These are phyloP conservation scores for Acanthornis magna DNA, from an alignment of 2,797 vertebrate genomes.

Conservation along the genomic window DNA sequence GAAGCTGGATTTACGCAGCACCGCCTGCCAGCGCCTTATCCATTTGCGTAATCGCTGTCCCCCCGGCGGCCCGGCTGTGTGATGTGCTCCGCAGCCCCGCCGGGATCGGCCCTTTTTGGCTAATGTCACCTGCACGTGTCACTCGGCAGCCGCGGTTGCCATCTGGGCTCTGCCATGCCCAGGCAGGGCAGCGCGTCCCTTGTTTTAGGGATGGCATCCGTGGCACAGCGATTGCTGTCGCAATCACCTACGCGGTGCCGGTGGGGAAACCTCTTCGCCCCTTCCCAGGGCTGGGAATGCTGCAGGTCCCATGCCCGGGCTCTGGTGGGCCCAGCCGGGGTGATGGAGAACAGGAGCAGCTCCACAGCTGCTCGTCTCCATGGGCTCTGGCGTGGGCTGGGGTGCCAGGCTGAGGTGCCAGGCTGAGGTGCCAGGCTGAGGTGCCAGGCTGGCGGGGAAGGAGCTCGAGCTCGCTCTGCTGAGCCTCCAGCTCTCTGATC, in stretches of 20 bases:
- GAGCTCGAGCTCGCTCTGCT: neutral
- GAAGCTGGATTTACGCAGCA: neutral
- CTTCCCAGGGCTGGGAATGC: accelerated
- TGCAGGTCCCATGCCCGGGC: neutral
- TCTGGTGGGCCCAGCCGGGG: neutral
- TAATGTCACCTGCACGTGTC: neutral
- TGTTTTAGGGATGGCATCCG: accelerated
- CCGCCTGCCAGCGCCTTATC: slow-evolving; percentile 2
- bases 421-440: slow-evolving; percentile 6
- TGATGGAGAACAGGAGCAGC: neutral
- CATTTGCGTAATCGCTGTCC: slow-evolving; percentile 5
- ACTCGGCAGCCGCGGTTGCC: slow-evolving; percentile 38
- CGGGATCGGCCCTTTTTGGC: slow-evolving; percentile 45
- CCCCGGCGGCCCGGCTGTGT: neutral
- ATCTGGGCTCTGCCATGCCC: slow-evolving; percentile 51
- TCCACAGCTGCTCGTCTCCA: neutral
- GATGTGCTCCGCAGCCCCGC: slow-evolving; percentile 13
- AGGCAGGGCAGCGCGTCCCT: neutral
- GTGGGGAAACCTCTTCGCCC: neutral
- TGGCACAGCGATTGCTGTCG: neutral
- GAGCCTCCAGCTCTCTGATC: slow-evolving; percentile 44
- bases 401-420: neutral
- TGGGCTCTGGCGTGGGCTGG: neutral
- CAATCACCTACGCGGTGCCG: accelerated
- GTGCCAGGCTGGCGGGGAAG: slow-evolving; percentile 29